phyloP scores from a whole-genome alignment of 2,888 invertebrate genomes.

The Omphaloscelis lunosa region DNA sequence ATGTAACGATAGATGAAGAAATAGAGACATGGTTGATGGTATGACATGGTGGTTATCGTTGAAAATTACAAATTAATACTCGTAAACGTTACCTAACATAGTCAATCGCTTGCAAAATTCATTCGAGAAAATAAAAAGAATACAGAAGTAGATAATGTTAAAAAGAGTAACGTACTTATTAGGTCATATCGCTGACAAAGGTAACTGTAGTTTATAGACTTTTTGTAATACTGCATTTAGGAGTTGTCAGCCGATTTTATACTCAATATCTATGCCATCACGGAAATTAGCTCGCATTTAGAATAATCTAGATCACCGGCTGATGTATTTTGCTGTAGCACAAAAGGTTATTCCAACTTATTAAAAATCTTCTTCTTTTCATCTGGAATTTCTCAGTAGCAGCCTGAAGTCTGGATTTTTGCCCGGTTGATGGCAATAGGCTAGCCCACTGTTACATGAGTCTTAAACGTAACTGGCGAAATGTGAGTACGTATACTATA shows the following conservation, averaged over 20 bases:
- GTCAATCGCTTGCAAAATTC: slow-evolving; percentile 30
- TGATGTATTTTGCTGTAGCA: not conserved
- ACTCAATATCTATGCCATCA: slow-evolving; percentile 15
- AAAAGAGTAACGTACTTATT: slow-evolving; percentile 27
- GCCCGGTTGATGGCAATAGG: no score
- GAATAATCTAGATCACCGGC: slow-evolving; percentile 15
- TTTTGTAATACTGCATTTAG: slow-evolving; percentile 20
- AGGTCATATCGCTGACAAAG: slow-evolving; percentile 33
- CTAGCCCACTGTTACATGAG: no score
- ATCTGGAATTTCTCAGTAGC: no score
- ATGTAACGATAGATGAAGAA: slow-evolving; percentile 51
- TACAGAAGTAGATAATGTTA: slow-evolving; percentile 4
- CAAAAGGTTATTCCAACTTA: not conserved
- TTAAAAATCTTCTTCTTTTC: not conserved
- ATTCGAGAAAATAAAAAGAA: slow-evolving; percentile 32
- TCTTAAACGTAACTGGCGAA: no score
- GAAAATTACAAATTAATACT: slow-evolving; percentile 55
- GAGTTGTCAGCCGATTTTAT: slow-evolving; percentile 29
- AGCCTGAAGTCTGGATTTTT: no score
- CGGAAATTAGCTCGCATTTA: slow-evolving; percentile 21
- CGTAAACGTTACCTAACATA: slow-evolving; percentile 38
- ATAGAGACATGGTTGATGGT: slow-evolving; percentile 30
- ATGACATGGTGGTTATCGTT: not conserved
- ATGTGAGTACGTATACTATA: no score
- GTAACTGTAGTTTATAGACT: slow-evolving; percentile 32